phyloP scores from a whole-genome alignment of 2,113 vertebrate genomes.

The Narcine bancroftii region DNA sequence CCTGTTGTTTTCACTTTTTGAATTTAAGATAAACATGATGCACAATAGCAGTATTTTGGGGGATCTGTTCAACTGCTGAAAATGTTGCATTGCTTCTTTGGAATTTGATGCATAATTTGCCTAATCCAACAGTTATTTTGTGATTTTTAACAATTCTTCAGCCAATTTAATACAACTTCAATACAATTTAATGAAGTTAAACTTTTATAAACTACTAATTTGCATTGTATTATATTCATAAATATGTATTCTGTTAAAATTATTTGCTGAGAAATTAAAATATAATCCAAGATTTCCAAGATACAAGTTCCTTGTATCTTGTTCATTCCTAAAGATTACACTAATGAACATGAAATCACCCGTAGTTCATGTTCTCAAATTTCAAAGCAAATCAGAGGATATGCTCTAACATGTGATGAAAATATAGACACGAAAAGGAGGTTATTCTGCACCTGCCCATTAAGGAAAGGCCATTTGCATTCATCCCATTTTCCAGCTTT shows the following conservation, averaged over 20 bases:
- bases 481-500: too few relatives aligned
- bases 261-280: neutral
- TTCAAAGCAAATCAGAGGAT: too few relatives aligned
- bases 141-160: neutral
- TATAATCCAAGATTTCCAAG: neutral
- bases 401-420: too few relatives aligned
- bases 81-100: neutral
- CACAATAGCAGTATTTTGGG: neutral
- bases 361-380: too few relatives aligned
- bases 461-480: too few relatives aligned
- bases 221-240: neutral
- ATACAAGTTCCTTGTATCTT: neutral
- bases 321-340: too few relatives aligned
- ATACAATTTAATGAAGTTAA: neutral
- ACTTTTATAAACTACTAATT: neutral
- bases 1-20: neutral
- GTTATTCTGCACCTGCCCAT: too few relatives aligned
- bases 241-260: neutral
- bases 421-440: neutral
- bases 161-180: neutral
- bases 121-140: neutral
- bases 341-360: neutral
- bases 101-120: neutral
- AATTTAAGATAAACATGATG: neutral
- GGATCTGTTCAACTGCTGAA: neutral